Base-by-base conservation (phyloP, 2,797 vertebrate species). In the Parambassis ranga region DNA sequence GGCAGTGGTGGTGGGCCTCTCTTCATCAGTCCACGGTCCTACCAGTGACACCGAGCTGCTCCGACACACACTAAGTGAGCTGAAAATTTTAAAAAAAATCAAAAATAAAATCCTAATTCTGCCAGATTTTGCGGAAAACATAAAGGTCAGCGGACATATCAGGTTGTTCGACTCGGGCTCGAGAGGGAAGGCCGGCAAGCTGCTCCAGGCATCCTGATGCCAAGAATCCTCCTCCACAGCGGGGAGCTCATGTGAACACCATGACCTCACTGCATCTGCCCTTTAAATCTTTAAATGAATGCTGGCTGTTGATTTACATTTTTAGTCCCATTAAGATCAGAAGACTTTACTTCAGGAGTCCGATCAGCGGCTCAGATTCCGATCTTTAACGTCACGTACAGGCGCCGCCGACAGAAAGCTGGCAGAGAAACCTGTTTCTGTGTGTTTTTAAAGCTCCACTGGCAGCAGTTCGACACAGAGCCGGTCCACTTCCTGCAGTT, bases 241-340 rank as follows among this genome's bases (percentile, higher is more conserved):
- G 79, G 47, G 55, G 63, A 70, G 79, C 79, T 79, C 72, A 81
- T 84, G 85, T 84, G 82, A 89, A 89, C 75, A 69, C 53, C 46
- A 73, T 87, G 86, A 88, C 84, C 85, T 88, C 86, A 81, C 78
- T 39, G 35, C 20, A 20, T 38, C 53, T 55, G 75, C 35, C 75
- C 75, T 81, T 80, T 73, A 46, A 80, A 81, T 62, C 75, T 81
- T 80, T 73, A 46, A 80, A 81, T 62, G 68, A 86, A 69, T 70
- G 38, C 69, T 53, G 6, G 22, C 75, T 77, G 79, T 46, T 85
- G 72, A 85, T 58, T 76, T 80, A 81, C 60, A 67, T 37, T 72
- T 62, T 65, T 47, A 61, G 19, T 32, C 56, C 58, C 47, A 43
- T 47, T 27, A 36, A 59, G 58, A 69, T 46, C 71, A 43, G 3